Evolutionary conservation across 2,797 vertebrate species (phyloP).

Genomic region (Carduelis carduelis): DNA sequence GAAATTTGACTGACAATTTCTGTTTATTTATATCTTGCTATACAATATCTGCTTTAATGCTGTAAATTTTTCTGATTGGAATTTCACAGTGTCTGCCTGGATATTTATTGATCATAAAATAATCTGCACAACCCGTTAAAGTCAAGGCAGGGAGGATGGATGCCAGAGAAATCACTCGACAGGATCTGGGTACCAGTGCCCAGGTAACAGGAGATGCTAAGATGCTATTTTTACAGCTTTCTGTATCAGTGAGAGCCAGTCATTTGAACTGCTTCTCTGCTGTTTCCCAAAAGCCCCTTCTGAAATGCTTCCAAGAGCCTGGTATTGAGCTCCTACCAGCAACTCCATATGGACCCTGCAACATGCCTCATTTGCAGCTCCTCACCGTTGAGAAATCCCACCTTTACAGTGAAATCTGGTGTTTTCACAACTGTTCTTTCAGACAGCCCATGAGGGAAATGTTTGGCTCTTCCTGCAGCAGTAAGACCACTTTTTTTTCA

Average conservation of each 20-base stretch:
- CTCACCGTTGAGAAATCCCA: slow-evolving; percentile 33
- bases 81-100: slow-evolving; percentile 67
- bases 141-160: neutral
- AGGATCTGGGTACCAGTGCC: neutral
- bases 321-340: slow-evolving; percentile 29
- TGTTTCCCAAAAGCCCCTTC: neutral
- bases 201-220: slow-evolving; percentile 17
- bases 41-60: slow-evolving; percentile 68
- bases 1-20: slow-evolving; percentile 75
- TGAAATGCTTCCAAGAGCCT: slow-evolving; percentile 4
- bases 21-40: slow-evolving; percentile 73
- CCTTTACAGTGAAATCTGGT: slow-evolving; percentile 47
- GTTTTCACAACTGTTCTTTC: slow-evolving; percentile 55
- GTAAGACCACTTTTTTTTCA: neutral
- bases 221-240: slow-evolving; percentile 4
- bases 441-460: neutral
- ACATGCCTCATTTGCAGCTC: slow-evolving; percentile 38
- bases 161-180: neutral
- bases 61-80: slow-evolving; percentile 76
- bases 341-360: slow-evolving; percentile 45
- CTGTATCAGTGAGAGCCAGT: neutral
- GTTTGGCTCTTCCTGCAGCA: slow-evolving; percentile 28
- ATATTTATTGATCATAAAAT: slow-evolving; percentile 68
- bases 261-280: neutral
- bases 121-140: slow-evolving; percentile 5